Conservation (phyloP, 1,140 invertebrate species). For the Apis cerana region DNA sequence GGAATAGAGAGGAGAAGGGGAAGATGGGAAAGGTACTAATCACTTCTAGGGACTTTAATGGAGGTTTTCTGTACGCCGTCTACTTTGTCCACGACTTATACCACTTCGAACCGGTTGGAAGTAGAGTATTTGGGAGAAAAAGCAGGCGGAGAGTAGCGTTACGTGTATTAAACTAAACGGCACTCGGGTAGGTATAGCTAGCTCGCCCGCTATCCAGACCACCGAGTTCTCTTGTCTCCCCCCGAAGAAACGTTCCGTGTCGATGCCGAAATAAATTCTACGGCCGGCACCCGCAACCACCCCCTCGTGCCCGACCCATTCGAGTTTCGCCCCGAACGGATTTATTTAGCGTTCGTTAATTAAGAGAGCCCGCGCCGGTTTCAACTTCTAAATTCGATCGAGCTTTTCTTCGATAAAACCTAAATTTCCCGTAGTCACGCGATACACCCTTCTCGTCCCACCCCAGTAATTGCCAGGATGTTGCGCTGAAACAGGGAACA, state of each 20-base stretch:
- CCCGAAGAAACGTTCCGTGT: slow-evolving; percentile 54
- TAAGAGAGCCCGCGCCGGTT: slow-evolving; percentile 44
- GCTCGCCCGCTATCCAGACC: slow-evolving; percentile 27
- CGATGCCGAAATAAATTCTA: slow-evolving; percentile 62
- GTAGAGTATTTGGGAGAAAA: slow-evolving; percentile 76
- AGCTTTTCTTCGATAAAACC: slow-evolving; percentile 50
- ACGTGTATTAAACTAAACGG: slow-evolving; percentile 78
- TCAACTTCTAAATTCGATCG: slow-evolving; percentile 53
- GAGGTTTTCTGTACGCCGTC: slow-evolving; percentile 81
- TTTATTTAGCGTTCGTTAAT: slow-evolving; percentile 51
- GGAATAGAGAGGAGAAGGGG: slow-evolving; percentile 25
- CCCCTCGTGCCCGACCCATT: not conserved
- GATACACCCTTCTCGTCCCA: slow-evolving; percentile 14
- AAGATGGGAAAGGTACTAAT: slow-evolving; percentile 77
- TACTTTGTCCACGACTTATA: slow-evolving; percentile 81
- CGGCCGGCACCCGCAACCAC: slow-evolving; percentile 16
- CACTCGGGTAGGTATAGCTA: slow-evolving; percentile 50
- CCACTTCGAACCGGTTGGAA: slow-evolving; percentile 71
- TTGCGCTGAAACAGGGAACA: slow-evolving; percentile 29
- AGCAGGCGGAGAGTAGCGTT: slow-evolving; percentile 77
- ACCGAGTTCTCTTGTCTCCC: slow-evolving; percentile 5
- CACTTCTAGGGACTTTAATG: slow-evolving; percentile 82
- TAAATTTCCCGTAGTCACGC: slow-evolving; percentile 49
- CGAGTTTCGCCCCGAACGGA: slow-evolving; percentile 30
- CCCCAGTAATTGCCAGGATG: slow-evolving; percentile 22